Evolutionary conservation across 2,113 vertebrate species (phyloP).

Genomic region (Callopanchax toddi): DNA sequence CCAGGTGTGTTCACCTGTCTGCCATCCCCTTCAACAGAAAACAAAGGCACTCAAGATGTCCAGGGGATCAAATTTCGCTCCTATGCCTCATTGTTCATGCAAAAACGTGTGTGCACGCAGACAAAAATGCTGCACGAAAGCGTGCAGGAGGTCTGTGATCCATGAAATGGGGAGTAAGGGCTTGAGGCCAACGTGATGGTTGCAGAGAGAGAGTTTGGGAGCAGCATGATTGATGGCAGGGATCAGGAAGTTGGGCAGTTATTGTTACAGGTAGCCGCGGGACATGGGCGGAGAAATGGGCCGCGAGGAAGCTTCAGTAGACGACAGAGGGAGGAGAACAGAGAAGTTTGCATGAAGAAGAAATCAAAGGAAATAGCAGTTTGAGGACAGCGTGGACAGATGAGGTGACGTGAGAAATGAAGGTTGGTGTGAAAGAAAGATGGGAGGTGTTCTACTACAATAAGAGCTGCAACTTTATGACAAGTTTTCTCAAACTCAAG

Average conservation of each 20-base stretch:
- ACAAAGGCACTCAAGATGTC: constrained; percentile 51
- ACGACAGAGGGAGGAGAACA: neutral
- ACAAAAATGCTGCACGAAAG: constrained; percentile 31
- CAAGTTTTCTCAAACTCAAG: too few species aligned
- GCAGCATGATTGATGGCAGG: constrained; percentile 66
- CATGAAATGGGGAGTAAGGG: constrained; percentile 76
- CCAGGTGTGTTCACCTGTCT: constrained; percentile 70
- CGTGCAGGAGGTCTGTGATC: constrained; percentile 68
- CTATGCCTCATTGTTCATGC: constrained; percentile 44
- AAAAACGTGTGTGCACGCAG: constrained; percentile 40
- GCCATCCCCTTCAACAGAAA: constrained; percentile 57
- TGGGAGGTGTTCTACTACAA: constrained; percentile 3
- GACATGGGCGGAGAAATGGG: constrained; percentile 14
- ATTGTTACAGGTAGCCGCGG: constrained; percentile 47
- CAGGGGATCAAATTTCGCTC: constrained; percentile 61
- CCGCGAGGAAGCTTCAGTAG: neutral
- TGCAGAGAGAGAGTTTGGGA: constrained; percentile 44
- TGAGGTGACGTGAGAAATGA: constrained; percentile 18
- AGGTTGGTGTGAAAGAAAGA: constrained; percentile 15
- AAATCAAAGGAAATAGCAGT: constrained; percentile 7
- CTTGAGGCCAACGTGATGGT: constrained; percentile 54
- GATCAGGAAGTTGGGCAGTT: constrained; percentile 57
- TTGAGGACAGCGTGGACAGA: constrained; percentile 8
- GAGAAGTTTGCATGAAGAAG: neutral
- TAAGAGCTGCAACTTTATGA: too few species aligned